These are phyloP conservation scores for Chrysopa pallens DNA, from an alignment of 1,140 invertebrate species.

Conservation along the genomic window DNA sequence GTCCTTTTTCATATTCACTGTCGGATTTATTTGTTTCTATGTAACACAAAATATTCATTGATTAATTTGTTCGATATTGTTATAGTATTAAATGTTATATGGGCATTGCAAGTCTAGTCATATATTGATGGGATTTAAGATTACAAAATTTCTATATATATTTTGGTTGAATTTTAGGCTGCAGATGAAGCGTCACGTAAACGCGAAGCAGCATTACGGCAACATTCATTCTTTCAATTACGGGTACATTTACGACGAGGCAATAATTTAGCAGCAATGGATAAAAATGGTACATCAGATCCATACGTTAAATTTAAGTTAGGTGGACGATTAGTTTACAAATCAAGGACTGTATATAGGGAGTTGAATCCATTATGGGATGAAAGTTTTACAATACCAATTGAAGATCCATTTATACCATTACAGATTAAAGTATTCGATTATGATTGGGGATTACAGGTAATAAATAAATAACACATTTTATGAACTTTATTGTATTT, in stretches of 20 bases:
- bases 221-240: conserved; percentile 80
- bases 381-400: conserved; percentile 84
- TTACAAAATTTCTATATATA: no score
- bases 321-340: conserved; percentile 74
- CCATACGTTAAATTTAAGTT: conserved; percentile 97
- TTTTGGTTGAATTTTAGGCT: conserved; percentile 19
- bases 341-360: conserved; percentile 78
- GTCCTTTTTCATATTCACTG: no score
- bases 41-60: no score
- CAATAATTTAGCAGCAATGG: conserved; percentile 77
- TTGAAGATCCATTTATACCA: conserved; percentile 83
- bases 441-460: conserved; percentile 85
- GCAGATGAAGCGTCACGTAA: conserved; percentile 38
- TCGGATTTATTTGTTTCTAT: no score
- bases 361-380: conserved; percentile 90
- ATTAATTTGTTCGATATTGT: no score
- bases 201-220: conserved; percentile 51
- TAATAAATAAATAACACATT: no score
- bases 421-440: conserved; percentile 89
- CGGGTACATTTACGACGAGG: conserved; percentile 75
- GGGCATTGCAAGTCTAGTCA: no score
- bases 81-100: no score
- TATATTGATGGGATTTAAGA: no score
- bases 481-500: no score
- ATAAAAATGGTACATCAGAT: conserved; percentile 94